Percentiles rank a stretch among this genome's conserved stretches.
These are phyloP conservation scores for Drosophila kokeensis DNA, from an alignment of 2,888 invertebrate species.

Conservation along the genomic window DNA sequence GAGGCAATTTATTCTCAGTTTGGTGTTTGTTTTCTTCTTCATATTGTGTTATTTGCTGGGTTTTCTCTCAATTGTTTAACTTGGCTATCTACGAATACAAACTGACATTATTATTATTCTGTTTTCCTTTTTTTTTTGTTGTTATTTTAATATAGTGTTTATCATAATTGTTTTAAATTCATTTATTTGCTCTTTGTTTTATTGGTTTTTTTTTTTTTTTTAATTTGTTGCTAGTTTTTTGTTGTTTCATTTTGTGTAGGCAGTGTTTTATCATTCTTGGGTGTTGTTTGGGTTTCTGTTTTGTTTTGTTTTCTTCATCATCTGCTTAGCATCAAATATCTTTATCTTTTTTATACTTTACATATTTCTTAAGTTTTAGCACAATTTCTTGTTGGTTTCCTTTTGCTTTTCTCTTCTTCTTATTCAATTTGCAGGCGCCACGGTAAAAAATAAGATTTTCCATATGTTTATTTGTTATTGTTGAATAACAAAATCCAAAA, in stretches of 20 bases:
- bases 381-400: conserved; percentile 36
- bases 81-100: conserved; percentile 74
- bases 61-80: conserved; percentile 65
- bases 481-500: conserved; percentile 37
- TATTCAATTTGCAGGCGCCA: conserved; percentile 46
- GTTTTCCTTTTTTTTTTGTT: conserved; percentile 15
- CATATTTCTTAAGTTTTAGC: conserved; percentile 57
- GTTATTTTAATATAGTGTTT: conserved; percentile 23
- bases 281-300: conserved; percentile 41
- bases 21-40: conserved; percentile 15
- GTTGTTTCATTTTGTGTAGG: conserved; percentile 58
- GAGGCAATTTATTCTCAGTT: conserved; percentile 29
- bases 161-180: conserved; percentile 63
- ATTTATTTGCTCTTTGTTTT: conserved; percentile 75
- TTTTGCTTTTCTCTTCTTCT: conserved; percentile 35
- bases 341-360: conserved; percentile 23
- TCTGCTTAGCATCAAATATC: conserved; percentile 24
- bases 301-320: conserved; percentile 2
- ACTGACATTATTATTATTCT: conserved; percentile 46
- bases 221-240: conserved; percentile 74
- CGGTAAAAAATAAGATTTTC: conserved; percentile 50
- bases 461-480: conserved; percentile 35
- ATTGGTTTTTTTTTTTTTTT: conserved; percentile 50
- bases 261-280: conserved; percentile 67
- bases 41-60: conserved; percentile 25